Conservation (phyloP, 2,797 vertebrate species). For the Bradypus variegatus region DNA sequence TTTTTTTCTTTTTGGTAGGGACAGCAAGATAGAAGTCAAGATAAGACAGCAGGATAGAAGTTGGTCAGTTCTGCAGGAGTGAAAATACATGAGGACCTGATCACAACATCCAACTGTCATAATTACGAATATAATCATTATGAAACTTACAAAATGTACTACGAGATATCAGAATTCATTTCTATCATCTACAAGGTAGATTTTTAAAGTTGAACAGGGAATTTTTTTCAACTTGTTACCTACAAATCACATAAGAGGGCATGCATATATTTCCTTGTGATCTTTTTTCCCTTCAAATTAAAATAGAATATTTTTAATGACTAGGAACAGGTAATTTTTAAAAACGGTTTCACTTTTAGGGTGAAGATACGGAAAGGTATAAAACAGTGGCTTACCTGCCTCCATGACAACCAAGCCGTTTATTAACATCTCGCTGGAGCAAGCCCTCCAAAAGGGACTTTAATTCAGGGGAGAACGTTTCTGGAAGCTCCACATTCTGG, state of each 20-base stretch:
- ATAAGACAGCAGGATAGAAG: not conserved
- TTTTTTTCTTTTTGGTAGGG: not conserved
- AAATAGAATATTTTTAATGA: not conserved
- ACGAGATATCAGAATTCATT: not conserved
- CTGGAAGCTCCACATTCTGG: constrained; percentile 94
- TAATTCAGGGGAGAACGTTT: constrained; percentile 89
- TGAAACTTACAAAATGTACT: not conserved
- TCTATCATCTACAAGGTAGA: not conserved
- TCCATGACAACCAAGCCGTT: constrained; percentile 90
- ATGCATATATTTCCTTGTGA: not conserved
- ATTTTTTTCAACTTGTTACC: not conserved
- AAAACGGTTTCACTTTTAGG: constrained; percentile 3
- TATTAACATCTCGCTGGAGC: constrained; percentile 88
- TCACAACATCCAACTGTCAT: too few species aligned
- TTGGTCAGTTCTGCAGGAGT: not conserved
- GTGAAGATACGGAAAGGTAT: accelerated
- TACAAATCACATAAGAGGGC: not conserved
- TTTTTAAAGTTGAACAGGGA: not conserved
- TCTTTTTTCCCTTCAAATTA: accelerated
- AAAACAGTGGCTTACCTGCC: constrained; percentile 76
- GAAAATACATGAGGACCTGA: not conserved
- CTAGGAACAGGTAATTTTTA: not conserved
- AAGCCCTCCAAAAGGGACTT: constrained; percentile 92
- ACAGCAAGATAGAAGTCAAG: too few species aligned
- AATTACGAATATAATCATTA: not conserved